Evolutionary conservation across 1,140 invertebrate genomes (phyloP).

Genomic region (Ephestia elutella): DNA sequence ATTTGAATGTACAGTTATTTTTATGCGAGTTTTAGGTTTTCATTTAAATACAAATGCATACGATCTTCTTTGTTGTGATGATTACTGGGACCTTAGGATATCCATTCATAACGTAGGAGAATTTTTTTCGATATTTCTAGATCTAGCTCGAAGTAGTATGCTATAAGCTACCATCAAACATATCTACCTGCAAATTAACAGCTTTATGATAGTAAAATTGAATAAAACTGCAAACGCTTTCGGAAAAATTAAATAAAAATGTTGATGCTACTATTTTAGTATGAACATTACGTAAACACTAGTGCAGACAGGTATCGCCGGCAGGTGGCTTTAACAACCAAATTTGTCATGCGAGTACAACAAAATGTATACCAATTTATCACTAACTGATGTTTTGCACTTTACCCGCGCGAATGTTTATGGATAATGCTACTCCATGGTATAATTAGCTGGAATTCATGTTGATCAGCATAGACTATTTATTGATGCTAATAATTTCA

Average conservation of each 20-base stretch:
- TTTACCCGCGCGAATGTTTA: constrained; percentile 11
- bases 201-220: too few species aligned
- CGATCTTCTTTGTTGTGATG: neutral
- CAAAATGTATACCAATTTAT: constrained; percentile 55
- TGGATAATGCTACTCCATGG: neutral
- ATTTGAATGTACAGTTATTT: too few species aligned
- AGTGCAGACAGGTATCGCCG: constrained; percentile 38
- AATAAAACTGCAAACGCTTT: too few species aligned
- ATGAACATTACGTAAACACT: constrained; percentile 31
- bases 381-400: constrained; percentile 18
- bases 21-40: too few species aligned
- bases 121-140: too few species aligned
- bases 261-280: neutral
- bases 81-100: too few species aligned
- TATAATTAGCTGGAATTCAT: constrained; percentile 3
- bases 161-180: neutral
- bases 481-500: neutral
- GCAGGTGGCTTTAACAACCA: constrained; percentile 60
- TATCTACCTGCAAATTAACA: neutral
- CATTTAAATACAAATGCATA: too few species aligned
- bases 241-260: neutral
- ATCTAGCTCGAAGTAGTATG: too few species aligned
- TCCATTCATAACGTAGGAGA: too few species aligned
- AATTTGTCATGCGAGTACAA: constrained; percentile 57
- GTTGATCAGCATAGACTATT: neutral